Evolutionary conservation across 2,888 invertebrate species (phyloP), one percentile per base, ranked within the genome.

Genomic region (Campaea margaritaria): DNA sequence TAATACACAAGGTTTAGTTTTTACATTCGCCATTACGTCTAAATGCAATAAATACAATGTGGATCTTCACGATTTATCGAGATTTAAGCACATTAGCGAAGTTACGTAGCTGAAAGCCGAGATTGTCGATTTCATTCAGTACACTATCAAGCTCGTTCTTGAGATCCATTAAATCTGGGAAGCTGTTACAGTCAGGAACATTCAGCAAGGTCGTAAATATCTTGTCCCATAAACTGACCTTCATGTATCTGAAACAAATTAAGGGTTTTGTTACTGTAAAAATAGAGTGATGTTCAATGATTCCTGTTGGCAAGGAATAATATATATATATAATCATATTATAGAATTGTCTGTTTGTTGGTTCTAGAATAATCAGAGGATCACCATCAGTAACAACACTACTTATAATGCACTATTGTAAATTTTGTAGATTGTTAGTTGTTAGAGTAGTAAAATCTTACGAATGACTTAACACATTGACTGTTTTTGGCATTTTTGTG

Each of bases 151-250:
- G 85, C 68, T 91, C 91, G 67, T 82, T 83, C 74, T 93, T 93
- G 69, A 94, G 87, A 73, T 93, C 93, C 78, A 93, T 83, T 69
- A 97, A 89, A 81, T 96, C 95, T 0, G 97, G 97, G 83, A 96
- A 91, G 63, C 94, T 93, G 55, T 94, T 94, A 79, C 97, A 97
- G 60, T 96, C 95, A 16, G 95, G 95, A 58, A 97, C 94, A 88
- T 99, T 99, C 55, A 99, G 91, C 64, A 98, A 88, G 34, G 94
- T 94, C 39, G 95, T 94, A 82, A 98, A 98, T 79, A 97, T 95
- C 68, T 94, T 94, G 73, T 95, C 95, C 97, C 98, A 98, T 59
- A 96, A 88, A 62, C 93, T 93, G 62, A 93, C 94, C 75, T 95
- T 95, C 84, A 95, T 94, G 81, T 96, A 96, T 88, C 95, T 95